Percentiles rank a stretch among this genome's conserved stretches.
Conservation (phyloP, 2,888 invertebrate species). For the Cantharis nigra region DNA sequence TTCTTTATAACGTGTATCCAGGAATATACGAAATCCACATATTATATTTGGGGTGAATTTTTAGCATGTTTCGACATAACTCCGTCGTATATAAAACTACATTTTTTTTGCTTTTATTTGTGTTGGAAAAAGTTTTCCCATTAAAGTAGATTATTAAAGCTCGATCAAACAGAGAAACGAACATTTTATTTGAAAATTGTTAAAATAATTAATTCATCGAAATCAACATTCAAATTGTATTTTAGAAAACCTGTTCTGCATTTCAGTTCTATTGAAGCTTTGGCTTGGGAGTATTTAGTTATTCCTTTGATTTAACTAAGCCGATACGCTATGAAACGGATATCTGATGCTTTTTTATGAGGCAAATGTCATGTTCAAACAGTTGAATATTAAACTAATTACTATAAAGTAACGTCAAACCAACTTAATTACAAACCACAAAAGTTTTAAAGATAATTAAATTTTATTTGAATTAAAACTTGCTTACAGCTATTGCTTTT, state of each 20-base stretch:
- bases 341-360: background rate
- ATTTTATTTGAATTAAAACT: background rate
- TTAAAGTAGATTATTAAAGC: background rate
- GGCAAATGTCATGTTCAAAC: background rate
- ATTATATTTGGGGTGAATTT: background rate
- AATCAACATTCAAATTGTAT: background rate
- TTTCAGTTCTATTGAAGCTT: background rate
- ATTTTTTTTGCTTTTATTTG: background rate
- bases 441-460: background rate
- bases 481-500: background rate
- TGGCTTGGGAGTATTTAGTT: background rate
- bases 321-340: background rate
- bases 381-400: background rate
- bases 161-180: background rate
- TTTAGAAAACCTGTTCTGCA: background rate
- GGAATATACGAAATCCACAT: background rate
- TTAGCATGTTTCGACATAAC: background rate
- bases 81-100: background rate
- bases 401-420: background rate
- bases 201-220: slow-evolving; percentile 1
- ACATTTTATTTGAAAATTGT: background rate
- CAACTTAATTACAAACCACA: background rate
- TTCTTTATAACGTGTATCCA: background rate
- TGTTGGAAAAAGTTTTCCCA: background rate
- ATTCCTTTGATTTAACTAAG: background rate